Conservation (phyloP, 2,797 vertebrate species). For the Pempheris klunzingeri region DNA sequence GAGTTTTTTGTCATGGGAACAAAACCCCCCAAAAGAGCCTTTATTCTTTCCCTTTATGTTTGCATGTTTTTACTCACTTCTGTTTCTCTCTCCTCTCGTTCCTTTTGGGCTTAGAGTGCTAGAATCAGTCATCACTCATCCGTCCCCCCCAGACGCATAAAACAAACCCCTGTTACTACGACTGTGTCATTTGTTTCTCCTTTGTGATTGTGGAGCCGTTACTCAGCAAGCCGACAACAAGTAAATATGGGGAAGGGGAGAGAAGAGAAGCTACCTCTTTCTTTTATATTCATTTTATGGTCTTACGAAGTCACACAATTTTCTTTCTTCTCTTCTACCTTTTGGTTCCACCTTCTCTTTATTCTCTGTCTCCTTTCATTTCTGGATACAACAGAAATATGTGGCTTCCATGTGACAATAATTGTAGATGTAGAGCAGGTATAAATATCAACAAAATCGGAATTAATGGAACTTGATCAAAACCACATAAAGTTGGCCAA, state of each 20-base stretch:
- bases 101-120: slow-evolving; percentile 29
- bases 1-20: slow-evolving; percentile 28
- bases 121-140: slow-evolving; percentile 27
- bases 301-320: background rate
- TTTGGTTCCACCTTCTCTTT: background rate
- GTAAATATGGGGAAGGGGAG: slow-evolving; percentile 24
- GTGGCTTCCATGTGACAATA: background rate
- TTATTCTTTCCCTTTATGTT: slow-evolving; percentile 39
- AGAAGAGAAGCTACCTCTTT: background rate
- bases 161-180: slow-evolving; percentile 33
- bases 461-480: slow-evolving; percentile 5
- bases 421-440: background rate
- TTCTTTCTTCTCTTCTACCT: background rate
- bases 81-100: slow-evolving; percentile 28
- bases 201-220: slow-evolving; percentile 41
- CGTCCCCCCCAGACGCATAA: slow-evolving; percentile 39
- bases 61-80: slow-evolving; percentile 35
- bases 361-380: background rate
- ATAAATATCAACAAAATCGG: background rate
- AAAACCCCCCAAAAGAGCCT: slow-evolving; percentile 28
- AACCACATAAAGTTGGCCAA: background rate
- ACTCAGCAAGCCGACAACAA: slow-evolving; percentile 29
- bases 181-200: slow-evolving; percentile 47
- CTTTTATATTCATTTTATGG: slow-evolving; percentile 12
- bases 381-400: background rate